These are phyloP conservation scores for Elysia chlorotica DNA, from an alignment of 1,140 invertebrate genomes.

Conservation along the genomic window DNA sequence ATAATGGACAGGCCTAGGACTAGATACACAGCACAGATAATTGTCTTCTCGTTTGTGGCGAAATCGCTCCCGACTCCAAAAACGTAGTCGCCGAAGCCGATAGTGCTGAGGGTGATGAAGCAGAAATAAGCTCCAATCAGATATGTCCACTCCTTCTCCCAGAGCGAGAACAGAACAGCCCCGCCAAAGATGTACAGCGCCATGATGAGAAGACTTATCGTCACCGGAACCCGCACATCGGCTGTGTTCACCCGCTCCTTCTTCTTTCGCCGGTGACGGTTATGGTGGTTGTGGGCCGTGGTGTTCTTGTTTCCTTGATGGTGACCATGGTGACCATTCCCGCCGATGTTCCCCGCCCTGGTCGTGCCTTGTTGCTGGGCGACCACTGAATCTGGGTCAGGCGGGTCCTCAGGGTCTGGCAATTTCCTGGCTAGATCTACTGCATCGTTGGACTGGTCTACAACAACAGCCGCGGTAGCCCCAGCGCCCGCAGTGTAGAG, in stretches of 20 bases:
- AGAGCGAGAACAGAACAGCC: constrained; percentile 55
- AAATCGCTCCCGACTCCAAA: constrained; percentile 60
- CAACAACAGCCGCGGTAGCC: no score
- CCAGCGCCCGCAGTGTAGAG: no score
- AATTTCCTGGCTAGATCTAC: no score
- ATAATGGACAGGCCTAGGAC: constrained; percentile 96
- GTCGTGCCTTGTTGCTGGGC: background rate
- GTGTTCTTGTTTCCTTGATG: background rate
- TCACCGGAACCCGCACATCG: constrained; percentile 54
- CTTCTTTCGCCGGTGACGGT: background rate
- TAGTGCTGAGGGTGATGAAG: constrained; percentile 24
- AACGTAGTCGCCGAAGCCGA: constrained; percentile 76
- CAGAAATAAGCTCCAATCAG: constrained; percentile 94
- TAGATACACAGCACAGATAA: constrained; percentile 52
- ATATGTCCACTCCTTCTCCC: constrained; percentile 79
- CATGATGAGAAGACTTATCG: constrained; percentile 55
- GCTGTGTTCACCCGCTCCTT: background rate
- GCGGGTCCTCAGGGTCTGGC: no score
- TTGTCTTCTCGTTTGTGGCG: constrained; percentile 48
- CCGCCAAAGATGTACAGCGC: constrained; percentile 57
- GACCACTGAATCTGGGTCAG: no score
- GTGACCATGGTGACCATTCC: background rate
- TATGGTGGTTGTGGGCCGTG: background rate
- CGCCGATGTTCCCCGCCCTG: background rate
- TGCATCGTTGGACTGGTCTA: no score